A percentile compares a stretch with the other conserved stretches of the same genome.
These are phyloP conservation scores for Torymus tubicola DNA, from an alignment of 2,888 invertebrate genomes.

Conservation along the genomic window DNA sequence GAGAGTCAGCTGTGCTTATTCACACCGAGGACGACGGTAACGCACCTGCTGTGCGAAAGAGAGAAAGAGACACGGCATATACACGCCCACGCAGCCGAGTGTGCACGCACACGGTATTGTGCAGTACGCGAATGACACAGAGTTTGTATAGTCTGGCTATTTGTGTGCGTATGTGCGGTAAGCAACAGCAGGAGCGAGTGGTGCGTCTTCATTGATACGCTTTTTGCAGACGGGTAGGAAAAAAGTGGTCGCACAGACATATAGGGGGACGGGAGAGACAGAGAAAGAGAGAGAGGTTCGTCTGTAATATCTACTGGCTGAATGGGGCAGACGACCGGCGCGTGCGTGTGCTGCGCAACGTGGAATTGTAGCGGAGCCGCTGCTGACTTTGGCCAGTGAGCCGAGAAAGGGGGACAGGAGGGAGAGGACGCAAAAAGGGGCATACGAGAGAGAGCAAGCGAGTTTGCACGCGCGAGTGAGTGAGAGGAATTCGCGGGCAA, in stretches of 20 bases:
- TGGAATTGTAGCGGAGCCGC: background rate
- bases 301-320: too few relatives aligned
- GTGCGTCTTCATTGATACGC: too few relatives aligned
- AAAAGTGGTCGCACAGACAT: too few relatives aligned
- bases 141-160: background rate
- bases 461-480: conserved; percentile 1
- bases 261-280: too few relatives aligned
- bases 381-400: background rate
- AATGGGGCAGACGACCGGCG: too few relatives aligned
- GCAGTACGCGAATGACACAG: background rate
- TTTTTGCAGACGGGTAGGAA: too few relatives aligned
- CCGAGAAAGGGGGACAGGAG: background rate
- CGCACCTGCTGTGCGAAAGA: conserved; percentile 27
- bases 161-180: too few relatives aligned
- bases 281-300: too few relatives aligned
- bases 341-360: too few relatives aligned
- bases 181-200: too few relatives aligned
- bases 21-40: conserved; percentile 1
- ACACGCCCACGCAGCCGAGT: conserved; percentile 12
- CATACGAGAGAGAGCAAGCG: background rate
- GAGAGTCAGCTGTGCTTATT: conserved; percentile 45
- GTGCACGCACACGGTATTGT: background rate
- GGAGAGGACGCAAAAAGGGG: background rate
- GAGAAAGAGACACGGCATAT: background rate
- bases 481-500: conserved; percentile 30